Percentiles rank a stretch among this genome's conserved stretches.
phyloP scores from a whole-genome alignment of 2,888 invertebrate species.

The Parnassius glacialis region DNA sequence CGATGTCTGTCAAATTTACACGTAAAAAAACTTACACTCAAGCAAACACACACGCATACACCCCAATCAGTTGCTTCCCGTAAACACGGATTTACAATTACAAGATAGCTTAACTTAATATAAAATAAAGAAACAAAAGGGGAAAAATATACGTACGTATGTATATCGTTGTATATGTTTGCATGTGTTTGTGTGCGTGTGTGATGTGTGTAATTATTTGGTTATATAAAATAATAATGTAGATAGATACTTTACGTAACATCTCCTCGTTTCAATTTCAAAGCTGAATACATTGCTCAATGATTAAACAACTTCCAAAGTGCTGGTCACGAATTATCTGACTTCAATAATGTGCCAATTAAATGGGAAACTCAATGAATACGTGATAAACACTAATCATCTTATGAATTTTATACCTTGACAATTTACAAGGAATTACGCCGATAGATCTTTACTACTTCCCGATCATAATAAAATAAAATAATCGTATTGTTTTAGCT shows the following conservation, averaged over 20 bases:
- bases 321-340: conserved; percentile 55
- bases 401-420: conserved; percentile 50
- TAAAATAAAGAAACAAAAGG: no score
- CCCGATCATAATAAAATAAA: conserved; percentile 25
- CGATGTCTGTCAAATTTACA: no score
- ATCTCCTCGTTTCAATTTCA: background rate
- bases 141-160: no score
- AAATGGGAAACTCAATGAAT: conserved; percentile 19
- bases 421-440: conserved; percentile 25
- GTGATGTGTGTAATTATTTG: no score
- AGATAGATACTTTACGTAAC: background rate
- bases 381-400: conserved; percentile 34
- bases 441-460: conserved; percentile 30
- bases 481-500: conserved; percentile 37
- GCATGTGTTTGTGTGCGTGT: no score
- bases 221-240: no score
- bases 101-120: no score
- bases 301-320: conserved; percentile 37
- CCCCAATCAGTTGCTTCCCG: no score
- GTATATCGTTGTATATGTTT: no score
- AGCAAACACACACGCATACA: no score
- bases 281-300: conserved; percentile 40
- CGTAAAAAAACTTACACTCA: no score
- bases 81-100: no score
- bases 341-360: conserved; percentile 54